Evolutionary conservation across 2,888 invertebrate species (phyloP), one percentile per base, ranked within the genome.

Genomic region (Carterocephalus palaemon): DNA sequence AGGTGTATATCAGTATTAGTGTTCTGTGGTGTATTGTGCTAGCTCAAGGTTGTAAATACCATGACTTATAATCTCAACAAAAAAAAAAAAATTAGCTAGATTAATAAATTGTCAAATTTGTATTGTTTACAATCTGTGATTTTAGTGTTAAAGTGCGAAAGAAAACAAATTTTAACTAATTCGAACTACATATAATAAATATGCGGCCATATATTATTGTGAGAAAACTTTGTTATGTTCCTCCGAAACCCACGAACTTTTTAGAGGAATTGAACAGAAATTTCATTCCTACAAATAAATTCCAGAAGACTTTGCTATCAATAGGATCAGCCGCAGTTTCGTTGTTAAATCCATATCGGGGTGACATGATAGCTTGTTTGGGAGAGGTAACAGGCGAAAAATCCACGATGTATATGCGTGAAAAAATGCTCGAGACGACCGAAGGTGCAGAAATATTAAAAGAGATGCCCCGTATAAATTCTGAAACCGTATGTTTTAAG

Each of bases 331-430:
- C 97, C 10, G 82, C 92, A 15, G 88, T 95, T 40, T 92, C 97
- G 0, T 79, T 99, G 28, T 63, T 93, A 5, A 91, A 97, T 82
- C 99, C 99, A 4, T 65, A 75, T 46, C 85, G 94, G 50, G 93
- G 91, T 9, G 98, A 99, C 70, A 96, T 97, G 95, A 95, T 99
- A 56, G 97, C 98, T 12, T 95, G 96, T 54, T 89, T 98, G 57
- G 97, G 97, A 1, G 98, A 99, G 85, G 94, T 96, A 0, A 96
- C 97, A 5, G 97, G 92, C 2, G 84, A 88, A 52, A 70, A 69
- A 31, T 94, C 97, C 2, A 84, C 97, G 3, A 84, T 85, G 50
- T 88, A 90, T 59, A 94, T 98, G 80, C 86, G 90, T 39, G 71
- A 86, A 26, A 89, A 90, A 70, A 97, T 99, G 97, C 75, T 90